Base-by-base conservation (phyloP, 23 tunicate genomes). In the Diplosoma virens region DNA sequence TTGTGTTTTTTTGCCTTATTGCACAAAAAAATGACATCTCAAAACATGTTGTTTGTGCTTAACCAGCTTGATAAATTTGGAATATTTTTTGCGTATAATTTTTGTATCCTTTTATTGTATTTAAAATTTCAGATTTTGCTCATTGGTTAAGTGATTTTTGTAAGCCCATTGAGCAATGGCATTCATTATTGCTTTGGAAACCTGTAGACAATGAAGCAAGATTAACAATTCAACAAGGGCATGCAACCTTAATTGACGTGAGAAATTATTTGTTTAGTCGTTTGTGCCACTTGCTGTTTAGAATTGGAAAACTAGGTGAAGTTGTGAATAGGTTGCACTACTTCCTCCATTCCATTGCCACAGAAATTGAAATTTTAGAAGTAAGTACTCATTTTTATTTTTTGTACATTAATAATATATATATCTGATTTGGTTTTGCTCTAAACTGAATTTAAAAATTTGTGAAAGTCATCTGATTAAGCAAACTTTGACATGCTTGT, bases 241-340 rank as follows among this genome's bases (percentile, higher is more conserved):
- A 47, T 0, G 99, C 99, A 3, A 85, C 87, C 7, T 59, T 95
- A 41, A 78, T 95, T 24, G 97, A 95, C 53, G 59, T 89, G 22
- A 56, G 99, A 50, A 95, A 95, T 56, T 95, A 95, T 48, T 54
- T 95, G 17, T 95, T 95, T 64, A 58, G 86, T n/a, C 92, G 99
- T 16, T 70, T 86, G 22, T 92, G 87, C 36, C 97, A 92, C 59
- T 47, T 92, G 41, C 61, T 92, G 23, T 85, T 85, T 33, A 63
- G 73, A 28, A 68, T 85, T 68, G 87, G 84, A 33, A 84, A 74
- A 61, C 3, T 77, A 0, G 33, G 45, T 0, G 83, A 80, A 64
- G 80, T 92, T 16, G 71, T 82, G 25, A 78, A 85, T 21, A 47
- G 90, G 41, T 76, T 85, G 81, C 88, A 92, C 59, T 33, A 7